Base-by-base conservation (phyloP, 2,113 vertebrate genomes). In the Cygnus atratus region DNA sequence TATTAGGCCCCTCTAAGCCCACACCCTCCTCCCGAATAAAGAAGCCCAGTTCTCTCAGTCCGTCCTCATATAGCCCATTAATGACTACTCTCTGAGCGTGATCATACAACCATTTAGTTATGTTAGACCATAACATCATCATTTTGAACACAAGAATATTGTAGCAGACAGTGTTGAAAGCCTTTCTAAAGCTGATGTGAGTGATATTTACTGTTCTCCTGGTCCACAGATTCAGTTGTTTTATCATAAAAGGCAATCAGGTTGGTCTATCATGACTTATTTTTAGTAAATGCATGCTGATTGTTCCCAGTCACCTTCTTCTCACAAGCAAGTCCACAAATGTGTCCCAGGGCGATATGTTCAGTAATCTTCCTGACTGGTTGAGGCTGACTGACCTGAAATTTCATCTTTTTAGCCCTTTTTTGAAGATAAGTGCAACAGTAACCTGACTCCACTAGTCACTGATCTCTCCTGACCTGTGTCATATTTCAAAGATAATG, bases 201-300 rank as follows among this genome's bases (percentile, higher is more conserved):
- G 55, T 44, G 13, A 7, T 0, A 0, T 50, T 20, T 29, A 15
- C 16, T n/a, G 7, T 19, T 35, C 11, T 25, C 0, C 1, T 57
- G 33, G 18, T 20, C 8, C 17, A 20, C 11, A 7, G 9, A 87
- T 39, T 11, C 20, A 35, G 43, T 37, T 7, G 52, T 15, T 31
- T 58, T 68, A 13, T 26, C 28, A 11, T 1, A 35, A 57, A 54
- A 46, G 41, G 6, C 18, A 46, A 48, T n/a, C 31, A 44, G 5
- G 2, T 44, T 46, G 6, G 2, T 62, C 26, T 81, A 28, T 6
- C 2, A 7, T 62, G 16, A 26, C 59, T 55, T 88, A 19, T 31
- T 22, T 10, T 71, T 81, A 13, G 1, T 66, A 61, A 67, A 61
- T 16, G 11, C 39, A 16, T 35, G 4, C 11, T 61, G 4, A 6